These are phyloP conservation scores for Drosophila picticornis DNA, from an alignment of 2,888 invertebrate genomes.

Conservation along the genomic window DNA sequence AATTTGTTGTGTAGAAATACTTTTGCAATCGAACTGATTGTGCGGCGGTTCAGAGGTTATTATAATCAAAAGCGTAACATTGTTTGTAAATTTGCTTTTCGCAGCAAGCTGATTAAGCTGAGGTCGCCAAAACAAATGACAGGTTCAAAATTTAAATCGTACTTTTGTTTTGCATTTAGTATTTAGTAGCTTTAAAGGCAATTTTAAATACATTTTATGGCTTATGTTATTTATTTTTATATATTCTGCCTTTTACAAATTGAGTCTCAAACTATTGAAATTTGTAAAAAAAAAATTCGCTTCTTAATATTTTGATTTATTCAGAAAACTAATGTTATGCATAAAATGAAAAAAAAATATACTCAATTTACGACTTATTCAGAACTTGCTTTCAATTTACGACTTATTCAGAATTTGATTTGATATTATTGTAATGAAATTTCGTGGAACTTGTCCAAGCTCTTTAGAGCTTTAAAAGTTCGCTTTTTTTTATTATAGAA, in stretches of 20 bases:
- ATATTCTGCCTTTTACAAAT: background rate
- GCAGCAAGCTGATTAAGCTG: constrained; percentile 41
- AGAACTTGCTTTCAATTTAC: background rate
- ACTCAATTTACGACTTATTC: background rate
- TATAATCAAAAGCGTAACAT: constrained; percentile 28
- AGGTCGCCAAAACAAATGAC: constrained; percentile 12
- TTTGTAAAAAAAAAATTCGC: background rate
- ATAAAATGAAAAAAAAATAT: background rate
- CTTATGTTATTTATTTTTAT: background rate
- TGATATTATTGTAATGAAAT: background rate
- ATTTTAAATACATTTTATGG: background rate
- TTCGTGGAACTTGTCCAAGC: background rate
- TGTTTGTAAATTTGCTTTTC: constrained; percentile 4
- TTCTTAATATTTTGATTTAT: background rate
- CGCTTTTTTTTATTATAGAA: background rate
- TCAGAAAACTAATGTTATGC: background rate
- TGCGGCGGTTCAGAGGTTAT: constrained; percentile 37
- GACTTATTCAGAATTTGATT: background rate
- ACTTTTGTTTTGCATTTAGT: background rate
- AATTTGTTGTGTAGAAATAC: constrained; percentile 43
- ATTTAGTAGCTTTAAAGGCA: background rate
- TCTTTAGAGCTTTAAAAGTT: constrained; percentile 19
- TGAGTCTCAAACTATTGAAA: background rate
- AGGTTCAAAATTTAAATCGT: background rate
- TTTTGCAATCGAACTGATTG: constrained; percentile 45